A percentile compares a stretch with the other conserved stretches of the same genome.
Conservation (phyloP, 2,888 invertebrate genomes). For the Coronaproctus castanopsis region DNA sequence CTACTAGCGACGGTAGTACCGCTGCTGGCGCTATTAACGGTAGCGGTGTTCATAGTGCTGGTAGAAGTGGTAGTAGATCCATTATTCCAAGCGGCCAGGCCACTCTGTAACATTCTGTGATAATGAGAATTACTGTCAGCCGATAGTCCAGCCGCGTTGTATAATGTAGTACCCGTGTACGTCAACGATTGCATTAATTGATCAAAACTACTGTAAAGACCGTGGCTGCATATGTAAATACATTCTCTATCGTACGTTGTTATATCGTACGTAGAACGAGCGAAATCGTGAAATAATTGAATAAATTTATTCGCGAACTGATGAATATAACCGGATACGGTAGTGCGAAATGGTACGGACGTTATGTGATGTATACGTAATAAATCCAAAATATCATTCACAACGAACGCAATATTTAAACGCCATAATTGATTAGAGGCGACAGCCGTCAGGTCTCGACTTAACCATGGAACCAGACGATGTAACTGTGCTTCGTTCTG, state of each 20-base stretch:
- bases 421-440: too few species aligned
- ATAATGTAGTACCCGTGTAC: too few species aligned
- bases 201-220: too few species aligned
- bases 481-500: slow-evolving; percentile 58
- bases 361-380: neutral
- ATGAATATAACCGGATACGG: neutral
- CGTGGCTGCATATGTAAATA: too few species aligned
- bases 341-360: neutral
- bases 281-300: neutral
- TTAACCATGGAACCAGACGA: slow-evolving; percentile 70
- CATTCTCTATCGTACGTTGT: neutral
- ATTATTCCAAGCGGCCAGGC: too few species aligned
- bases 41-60: too few species aligned
- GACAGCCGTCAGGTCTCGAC: slow-evolving; percentile 44
- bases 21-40: too few species aligned
- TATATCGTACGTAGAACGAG: neutral
- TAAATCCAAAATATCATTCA: neutral
- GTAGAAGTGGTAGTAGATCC: too few species aligned
- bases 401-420: neutral
- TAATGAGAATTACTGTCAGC: neutral
- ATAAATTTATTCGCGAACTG: neutral
- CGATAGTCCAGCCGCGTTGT: neutral
- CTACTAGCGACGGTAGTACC: too few species aligned
- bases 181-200: too few species aligned
- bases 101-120: neutral